Conservation (phyloP, 2,797 vertebrate species). For the Sardinella longiceps region DNA sequence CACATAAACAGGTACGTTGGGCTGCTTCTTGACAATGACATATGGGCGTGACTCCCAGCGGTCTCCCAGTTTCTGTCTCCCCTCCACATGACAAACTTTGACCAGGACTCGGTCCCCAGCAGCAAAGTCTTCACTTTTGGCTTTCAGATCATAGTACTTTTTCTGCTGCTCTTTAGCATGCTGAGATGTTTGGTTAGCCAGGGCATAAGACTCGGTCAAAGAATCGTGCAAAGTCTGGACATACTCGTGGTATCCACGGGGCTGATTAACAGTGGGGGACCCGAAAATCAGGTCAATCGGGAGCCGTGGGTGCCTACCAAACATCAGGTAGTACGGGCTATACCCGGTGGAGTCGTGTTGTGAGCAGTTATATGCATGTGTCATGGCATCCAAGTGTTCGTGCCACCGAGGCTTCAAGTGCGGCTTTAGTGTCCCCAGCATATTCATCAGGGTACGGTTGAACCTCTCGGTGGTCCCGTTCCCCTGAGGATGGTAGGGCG, state of each 20-base stretch:
- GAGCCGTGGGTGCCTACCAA: conserved; percentile 41
- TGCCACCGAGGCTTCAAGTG: conserved; percentile 49
- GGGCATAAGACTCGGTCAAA: neutral
- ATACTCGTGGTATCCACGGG: neutral
- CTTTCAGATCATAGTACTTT: too few relatives aligned
- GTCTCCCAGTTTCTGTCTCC: conserved; percentile 40
- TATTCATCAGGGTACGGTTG: conserved; percentile 47
- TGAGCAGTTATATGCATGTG: conserved; percentile 53
- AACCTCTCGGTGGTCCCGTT: conserved; percentile 50
- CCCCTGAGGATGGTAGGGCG: conserved; percentile 48
- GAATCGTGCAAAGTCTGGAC: neutral
- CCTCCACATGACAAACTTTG: conserved; percentile 48
- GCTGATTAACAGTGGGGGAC: neutral
- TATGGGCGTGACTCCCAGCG: conserved; percentile 35
- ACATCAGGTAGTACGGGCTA: conserved; percentile 50
- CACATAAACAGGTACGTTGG: conserved; percentile 37
- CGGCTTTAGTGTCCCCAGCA: conserved; percentile 50
- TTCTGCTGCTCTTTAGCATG: neutral
- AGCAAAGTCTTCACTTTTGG: neutral
- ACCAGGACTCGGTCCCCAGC: conserved; percentile 41
- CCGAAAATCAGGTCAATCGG: conserved; percentile 42
- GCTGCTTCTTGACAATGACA: conserved; percentile 29
- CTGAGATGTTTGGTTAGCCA: too few relatives aligned
- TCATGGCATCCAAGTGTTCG: conserved; percentile 54
- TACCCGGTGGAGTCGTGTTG: conserved; percentile 51